Evolutionary conservation across 2,797 vertebrate species (phyloP).

Genomic region (Gadopsis bispinosus): DNA sequence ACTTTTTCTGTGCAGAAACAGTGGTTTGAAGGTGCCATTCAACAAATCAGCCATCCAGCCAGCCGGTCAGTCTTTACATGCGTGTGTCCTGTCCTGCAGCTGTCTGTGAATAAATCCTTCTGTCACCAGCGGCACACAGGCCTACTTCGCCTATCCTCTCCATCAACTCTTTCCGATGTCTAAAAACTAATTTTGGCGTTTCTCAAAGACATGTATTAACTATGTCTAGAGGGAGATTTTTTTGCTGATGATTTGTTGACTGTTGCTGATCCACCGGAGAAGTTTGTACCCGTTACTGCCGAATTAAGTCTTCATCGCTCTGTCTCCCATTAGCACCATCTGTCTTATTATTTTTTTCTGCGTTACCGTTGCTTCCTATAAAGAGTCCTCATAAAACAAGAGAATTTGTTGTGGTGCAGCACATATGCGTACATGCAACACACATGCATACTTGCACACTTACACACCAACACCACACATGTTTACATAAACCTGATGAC

Average conservation of each 20-base stretch:
- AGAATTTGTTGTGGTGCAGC: conserved; percentile 37
- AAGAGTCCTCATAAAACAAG: conserved; percentile 32
- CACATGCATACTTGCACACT: conserved; percentile 28
- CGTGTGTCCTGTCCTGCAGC: conserved; percentile 78
- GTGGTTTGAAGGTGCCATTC: conserved; percentile 57
- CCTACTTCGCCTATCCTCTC: conserved; percentile 56
- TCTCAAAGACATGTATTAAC: conserved; percentile 7
- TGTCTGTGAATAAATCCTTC: conserved; percentile 82
- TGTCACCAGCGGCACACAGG: conserved; percentile 74
- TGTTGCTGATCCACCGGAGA: conserved; percentile 10
- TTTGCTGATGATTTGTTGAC: conserved; percentile 4
- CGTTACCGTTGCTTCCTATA: conserved; percentile 16
- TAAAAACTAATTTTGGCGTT: conserved; percentile 26
- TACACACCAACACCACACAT: conserved; percentile 43
- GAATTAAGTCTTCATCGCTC: conserved; percentile 13
- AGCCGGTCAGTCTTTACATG: conserved; percentile 49
- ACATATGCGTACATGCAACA: conserved; percentile 30
- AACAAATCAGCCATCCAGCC: conserved; percentile 12
- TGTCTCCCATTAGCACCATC: conserved; percentile 21
- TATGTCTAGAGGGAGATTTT: conserved; percentile 7
- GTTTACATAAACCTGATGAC: conserved; percentile 78
- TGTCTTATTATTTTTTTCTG: conserved; percentile 12
- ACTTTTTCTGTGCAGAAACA: conserved; percentile 47
- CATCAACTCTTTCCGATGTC: conserved; percentile 30
- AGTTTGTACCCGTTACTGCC: conserved; percentile 25